Conservation (phyloP, 2,888 invertebrate genomes). For the Pemphredon lugubris region DNA sequence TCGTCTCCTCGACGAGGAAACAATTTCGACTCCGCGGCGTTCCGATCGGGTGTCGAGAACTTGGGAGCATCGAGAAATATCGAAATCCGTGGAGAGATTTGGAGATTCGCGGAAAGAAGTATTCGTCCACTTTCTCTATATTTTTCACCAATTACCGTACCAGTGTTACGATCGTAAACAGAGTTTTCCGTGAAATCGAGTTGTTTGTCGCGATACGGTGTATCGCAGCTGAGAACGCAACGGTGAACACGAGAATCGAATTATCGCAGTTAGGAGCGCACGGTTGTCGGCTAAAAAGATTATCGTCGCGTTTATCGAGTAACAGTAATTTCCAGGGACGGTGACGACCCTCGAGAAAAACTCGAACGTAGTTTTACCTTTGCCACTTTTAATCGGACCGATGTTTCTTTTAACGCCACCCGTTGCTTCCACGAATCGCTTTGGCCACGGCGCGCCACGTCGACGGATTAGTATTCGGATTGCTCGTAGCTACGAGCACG, state of each 20-base stretch:
- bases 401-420: neutral
- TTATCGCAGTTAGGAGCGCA: constrained; percentile 52
- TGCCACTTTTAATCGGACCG: no score
- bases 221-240: constrained; percentile 27
- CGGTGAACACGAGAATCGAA: constrained; percentile 42
- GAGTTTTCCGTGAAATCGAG: constrained; percentile 1
- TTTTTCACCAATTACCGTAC: no score
- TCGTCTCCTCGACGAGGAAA: constrained; percentile 20
- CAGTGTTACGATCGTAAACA: neutral
- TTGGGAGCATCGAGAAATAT: no score
- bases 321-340: constrained; percentile 25
- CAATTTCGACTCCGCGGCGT: no score
- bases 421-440: no score
- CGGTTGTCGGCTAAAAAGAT: constrained; percentile 51
- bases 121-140: no score
- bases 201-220: constrained; percentile 24
- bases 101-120: no score
- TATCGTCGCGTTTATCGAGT: constrained; percentile 45
- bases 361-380: no score
- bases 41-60: no score
- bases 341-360: constrained; percentile 17
- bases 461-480: constrained; percentile 2
- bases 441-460: no score
- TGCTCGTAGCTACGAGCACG: no score
- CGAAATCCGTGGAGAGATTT: no score